Conservation (phyloP, 2,797 vertebrate species). For the Galaxias olidus region DNA sequence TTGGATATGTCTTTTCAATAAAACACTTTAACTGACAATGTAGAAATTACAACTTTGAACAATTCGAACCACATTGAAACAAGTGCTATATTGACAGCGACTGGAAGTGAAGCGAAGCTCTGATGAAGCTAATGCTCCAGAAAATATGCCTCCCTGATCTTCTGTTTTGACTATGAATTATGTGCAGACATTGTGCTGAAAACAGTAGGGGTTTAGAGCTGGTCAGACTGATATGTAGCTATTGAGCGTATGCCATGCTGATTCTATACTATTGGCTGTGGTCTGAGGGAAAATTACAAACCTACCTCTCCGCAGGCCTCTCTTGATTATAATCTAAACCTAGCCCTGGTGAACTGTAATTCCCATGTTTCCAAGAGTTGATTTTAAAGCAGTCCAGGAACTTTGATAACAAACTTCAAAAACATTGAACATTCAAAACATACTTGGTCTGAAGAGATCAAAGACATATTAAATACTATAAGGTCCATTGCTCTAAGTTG, state of each 20-base stretch:
- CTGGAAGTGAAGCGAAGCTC: neutral
- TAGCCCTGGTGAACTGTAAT: slow-evolving; percentile 57
- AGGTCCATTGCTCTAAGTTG: no score
- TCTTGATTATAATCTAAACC: slow-evolving; percentile 68
- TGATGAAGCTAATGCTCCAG: neutral
- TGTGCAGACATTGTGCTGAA: slow-evolving; percentile 32
- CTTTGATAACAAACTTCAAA: slow-evolving; percentile 63
- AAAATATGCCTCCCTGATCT: slow-evolving; percentile 14
- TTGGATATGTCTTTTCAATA: no score
- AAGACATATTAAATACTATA: no score
- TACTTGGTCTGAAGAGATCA: slow-evolving; percentile 28
- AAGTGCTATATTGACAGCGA: no score
- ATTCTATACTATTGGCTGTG: slow-evolving; percentile 53
- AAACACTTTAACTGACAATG: no score
- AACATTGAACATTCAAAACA: slow-evolving; percentile 31
- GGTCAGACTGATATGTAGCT: slow-evolving; percentile 46
- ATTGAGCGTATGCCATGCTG: slow-evolving; percentile 47
- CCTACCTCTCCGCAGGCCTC: slow-evolving; percentile 56
- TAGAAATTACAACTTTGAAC: no score
- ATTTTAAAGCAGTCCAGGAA: slow-evolving; percentile 58
- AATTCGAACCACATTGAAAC: no score
- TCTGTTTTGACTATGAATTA: slow-evolving; percentile 29
- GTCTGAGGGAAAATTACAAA: slow-evolving; percentile 56
- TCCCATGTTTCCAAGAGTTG: slow-evolving; percentile 60
- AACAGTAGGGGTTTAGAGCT: slow-evolving; percentile 33